A percentile compares a stretch with the other conserved stretches of the same genome.
Conservation (phyloP, 1,140 invertebrate species). For the Pararge aegeria region DNA sequence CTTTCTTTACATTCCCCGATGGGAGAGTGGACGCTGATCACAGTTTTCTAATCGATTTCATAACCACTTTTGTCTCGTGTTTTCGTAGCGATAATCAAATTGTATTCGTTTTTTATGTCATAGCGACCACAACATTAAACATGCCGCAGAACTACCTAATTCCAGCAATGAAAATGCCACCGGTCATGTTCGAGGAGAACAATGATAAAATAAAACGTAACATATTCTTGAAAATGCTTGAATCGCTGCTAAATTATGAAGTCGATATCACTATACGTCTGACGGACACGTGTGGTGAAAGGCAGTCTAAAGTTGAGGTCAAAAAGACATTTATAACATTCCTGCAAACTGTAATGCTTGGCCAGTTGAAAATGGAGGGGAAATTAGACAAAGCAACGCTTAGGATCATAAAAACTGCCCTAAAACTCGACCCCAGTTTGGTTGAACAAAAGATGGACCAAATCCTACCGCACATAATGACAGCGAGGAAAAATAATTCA, state of each 20-base stretch:
- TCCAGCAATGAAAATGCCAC: constrained; percentile 51
- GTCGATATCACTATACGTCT: constrained; percentile 57
- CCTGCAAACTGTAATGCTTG: constrained; percentile 59
- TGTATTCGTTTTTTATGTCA: constrained; percentile 66
- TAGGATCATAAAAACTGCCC: constrained; percentile 54
- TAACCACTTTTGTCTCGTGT: constrained; percentile 55
- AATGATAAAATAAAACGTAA: constrained; percentile 56
- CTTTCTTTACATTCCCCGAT: constrained; percentile 58
- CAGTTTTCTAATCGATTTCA: constrained; percentile 56
- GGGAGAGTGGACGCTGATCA: constrained; percentile 41
- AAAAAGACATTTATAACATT: constrained; percentile 64
- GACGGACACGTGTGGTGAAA: constrained; percentile 63
- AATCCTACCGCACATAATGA: constrained; percentile 60
- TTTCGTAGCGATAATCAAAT: constrained; percentile 58
- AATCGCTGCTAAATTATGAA: constrained; percentile 53
- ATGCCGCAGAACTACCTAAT: constrained; percentile 59
- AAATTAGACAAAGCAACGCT: constrained; percentile 62
- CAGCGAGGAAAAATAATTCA: constrained; percentile 49
- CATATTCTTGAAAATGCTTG: constrained; percentile 58
- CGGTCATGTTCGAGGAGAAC: constrained; percentile 51
- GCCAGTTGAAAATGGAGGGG: constrained; percentile 57
- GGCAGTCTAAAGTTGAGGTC: constrained; percentile 55
- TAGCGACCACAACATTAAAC: constrained; percentile 46
- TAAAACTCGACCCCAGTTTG: constrained; percentile 61
- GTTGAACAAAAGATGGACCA: constrained; percentile 56